A percentile compares a stretch with the other conserved stretches of the same genome.
These are phyloP conservation scores for Drosophila mettleri DNA, from an alignment of 2,888 invertebrate genomes.

Conservation along the genomic window DNA sequence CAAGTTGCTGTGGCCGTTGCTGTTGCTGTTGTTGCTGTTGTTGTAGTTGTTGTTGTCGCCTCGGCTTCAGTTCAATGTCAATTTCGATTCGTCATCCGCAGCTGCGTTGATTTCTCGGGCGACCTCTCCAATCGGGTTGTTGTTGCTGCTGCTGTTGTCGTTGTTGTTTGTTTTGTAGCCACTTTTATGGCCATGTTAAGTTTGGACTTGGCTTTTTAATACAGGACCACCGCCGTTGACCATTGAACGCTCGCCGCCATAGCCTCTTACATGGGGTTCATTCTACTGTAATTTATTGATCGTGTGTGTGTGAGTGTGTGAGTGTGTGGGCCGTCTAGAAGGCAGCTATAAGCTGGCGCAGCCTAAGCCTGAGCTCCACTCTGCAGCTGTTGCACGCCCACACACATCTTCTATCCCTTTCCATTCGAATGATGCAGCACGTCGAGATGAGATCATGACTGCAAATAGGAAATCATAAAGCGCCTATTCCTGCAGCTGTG, in stretches of 20 bases:
- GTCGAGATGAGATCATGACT: constrained; percentile 38
- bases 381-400: constrained; percentile 58
- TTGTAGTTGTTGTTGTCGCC: constrained; percentile 38
- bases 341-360: constrained; percentile 51
- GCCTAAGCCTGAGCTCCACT: constrained; percentile 37
- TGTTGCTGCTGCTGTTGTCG: constrained; percentile 14
- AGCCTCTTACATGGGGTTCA: constrained; percentile 58
- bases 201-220: constrained; percentile 80
- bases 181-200: constrained; percentile 78
- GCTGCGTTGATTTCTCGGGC: constrained; percentile 81
- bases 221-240: constrained; percentile 72
- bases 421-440: constrained; percentile 17
- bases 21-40: constrained; percentile 7
- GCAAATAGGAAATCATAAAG: constrained; percentile 12
- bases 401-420: constrained; percentile 45
- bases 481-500: constrained; percentile 11
- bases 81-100: constrained; percentile 84
- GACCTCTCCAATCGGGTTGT: constrained; percentile 60
- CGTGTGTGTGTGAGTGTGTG: constrained; percentile 16
- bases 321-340: constrained; percentile 56
- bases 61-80: constrained; percentile 81
- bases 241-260: constrained; percentile 47
- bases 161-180: constrained; percentile 64
- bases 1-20: constrained; percentile 29
- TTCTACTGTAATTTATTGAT: constrained; percentile 79